Evolutionary conservation across 2,113 vertebrate species (phyloP).

Genomic region (Heterotilapia buettikoferi): DNA sequence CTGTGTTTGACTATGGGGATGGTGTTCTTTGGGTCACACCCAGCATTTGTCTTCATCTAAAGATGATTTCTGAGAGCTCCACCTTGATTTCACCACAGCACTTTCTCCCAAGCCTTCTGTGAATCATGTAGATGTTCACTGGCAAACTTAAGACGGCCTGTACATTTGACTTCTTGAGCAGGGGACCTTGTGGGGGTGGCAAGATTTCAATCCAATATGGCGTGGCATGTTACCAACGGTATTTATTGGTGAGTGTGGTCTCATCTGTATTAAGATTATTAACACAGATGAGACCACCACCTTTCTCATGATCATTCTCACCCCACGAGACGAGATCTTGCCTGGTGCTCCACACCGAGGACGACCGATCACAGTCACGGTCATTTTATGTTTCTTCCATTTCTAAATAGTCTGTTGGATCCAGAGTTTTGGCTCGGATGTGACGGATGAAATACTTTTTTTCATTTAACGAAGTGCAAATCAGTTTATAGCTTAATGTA

Average conservation of each 20-base stretch:
- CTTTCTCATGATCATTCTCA: neutral
- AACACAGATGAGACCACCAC: neutral
- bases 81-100: neutral
- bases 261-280: neutral
- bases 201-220: neutral
- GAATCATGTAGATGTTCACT: neutral
- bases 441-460: neutral
- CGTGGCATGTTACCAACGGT: neutral
- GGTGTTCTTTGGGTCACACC: neutral
- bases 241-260: neutral
- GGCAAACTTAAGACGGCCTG: neutral
- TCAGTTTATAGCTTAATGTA: neutral
- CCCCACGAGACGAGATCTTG: neutral
- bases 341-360: neutral
- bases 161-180: neutral
- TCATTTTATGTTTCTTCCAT: neutral
- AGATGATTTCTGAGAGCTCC: neutral
- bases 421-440: neutral
- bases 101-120: neutral
- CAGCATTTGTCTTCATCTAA: neutral
- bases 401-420: neutral
- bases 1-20: neutral
- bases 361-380: neutral
- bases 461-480: neutral
- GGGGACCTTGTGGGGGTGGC: fast-evolving